Conservation (phyloP, 2,797 vertebrate genomes). For the Falco columbarius region DNA sequence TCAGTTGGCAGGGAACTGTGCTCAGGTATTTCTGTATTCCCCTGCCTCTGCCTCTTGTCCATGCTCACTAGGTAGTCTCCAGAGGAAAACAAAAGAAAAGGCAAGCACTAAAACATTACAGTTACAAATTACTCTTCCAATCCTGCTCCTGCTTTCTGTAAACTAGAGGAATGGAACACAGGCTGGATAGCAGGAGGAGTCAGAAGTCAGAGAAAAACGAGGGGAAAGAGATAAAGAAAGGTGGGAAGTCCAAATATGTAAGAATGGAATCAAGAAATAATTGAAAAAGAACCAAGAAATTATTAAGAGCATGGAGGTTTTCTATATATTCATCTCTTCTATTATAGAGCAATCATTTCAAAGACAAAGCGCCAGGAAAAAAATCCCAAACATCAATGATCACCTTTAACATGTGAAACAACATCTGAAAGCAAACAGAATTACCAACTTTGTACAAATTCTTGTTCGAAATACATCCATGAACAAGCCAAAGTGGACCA, state of each 20-base stretch:
- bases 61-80: background rate
- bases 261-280: background rate
- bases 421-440: background rate
- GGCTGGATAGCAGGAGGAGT: background rate
- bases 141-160: background rate
- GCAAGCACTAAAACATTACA: background rate
- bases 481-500: background rate
- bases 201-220: background rate
- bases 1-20: background rate
- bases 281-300: background rate
- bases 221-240: background rate
- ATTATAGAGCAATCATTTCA: background rate
- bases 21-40: background rate
- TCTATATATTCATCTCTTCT: background rate
- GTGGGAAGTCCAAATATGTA: background rate
- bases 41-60: background rate
- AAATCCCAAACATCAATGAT: background rate
- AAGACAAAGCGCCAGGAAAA: background rate
- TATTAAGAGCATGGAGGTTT: background rate
- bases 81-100: background rate
- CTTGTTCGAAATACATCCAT: fast-evolving
- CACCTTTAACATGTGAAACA: background rate
- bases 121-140: background rate
- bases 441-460: background rate
- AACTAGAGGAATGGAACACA: background rate